Evolutionary conservation across 2,797 vertebrate species (phyloP).

Genomic region (Xiphorhynchus erythropygius): DNA sequence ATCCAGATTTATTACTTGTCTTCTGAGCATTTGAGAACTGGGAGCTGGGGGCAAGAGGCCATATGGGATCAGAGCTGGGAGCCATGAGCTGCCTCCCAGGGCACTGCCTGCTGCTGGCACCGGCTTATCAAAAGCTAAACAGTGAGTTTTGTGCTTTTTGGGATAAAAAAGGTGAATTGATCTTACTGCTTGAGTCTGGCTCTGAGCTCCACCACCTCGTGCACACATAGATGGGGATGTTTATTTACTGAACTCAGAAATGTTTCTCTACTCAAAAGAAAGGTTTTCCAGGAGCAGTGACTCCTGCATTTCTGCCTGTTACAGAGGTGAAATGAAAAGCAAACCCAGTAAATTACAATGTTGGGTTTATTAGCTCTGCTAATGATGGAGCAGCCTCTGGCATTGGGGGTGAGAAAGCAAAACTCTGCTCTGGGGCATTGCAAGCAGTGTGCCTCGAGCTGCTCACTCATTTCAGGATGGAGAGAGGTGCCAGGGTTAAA

Average conservation of each 20-base stretch:
- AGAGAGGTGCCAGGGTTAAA: neutral
- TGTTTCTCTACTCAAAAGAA: neutral
- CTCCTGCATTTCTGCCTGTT: neutral
- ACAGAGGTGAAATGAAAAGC: neutral
- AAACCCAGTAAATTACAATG: neutral
- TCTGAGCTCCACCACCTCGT: fast-evolving
- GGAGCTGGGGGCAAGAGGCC: neutral
- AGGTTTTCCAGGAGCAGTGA: neutral
- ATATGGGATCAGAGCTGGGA: neutral
- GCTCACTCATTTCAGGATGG: neutral
- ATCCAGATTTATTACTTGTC: slow-evolving; percentile 63
- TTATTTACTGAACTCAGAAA: neutral
- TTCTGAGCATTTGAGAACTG: neutral
- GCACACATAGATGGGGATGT: neutral
- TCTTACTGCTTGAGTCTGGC: neutral
- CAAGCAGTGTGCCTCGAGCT: fast-evolving
- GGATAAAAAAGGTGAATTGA: neutral
- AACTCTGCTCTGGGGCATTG: fast-evolving
- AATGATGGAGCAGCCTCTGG: neutral
- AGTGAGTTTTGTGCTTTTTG: neutral
- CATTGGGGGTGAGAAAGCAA: fast-evolving
- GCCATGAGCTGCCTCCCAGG: neutral
- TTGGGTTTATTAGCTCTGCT: neutral
- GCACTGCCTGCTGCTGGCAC: neutral
- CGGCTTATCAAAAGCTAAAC: fast-evolving